phyloP scores from a whole-genome alignment of 1,140 invertebrate species.

The Leptestheria dahalacensis region DNA sequence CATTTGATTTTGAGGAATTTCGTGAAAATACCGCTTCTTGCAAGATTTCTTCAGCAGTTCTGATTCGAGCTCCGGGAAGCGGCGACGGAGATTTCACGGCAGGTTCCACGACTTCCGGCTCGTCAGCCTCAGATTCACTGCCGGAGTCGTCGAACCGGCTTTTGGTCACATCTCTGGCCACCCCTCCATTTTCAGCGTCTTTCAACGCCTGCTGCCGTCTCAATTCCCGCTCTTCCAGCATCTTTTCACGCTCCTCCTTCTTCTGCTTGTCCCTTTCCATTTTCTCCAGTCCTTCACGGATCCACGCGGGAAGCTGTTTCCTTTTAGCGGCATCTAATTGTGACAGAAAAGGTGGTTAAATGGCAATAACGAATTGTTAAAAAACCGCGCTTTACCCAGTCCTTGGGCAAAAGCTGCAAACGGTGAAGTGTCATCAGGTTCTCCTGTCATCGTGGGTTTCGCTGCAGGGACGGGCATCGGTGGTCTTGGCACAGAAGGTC shows the following conservation, averaged over 20 bases:
- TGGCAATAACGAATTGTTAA: neutral
- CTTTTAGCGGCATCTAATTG: conserved; percentile 76
- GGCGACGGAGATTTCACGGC: conserved; percentile 12
- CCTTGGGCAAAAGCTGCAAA: neutral
- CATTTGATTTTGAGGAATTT: neutral
- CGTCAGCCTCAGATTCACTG: conserved; percentile 24
- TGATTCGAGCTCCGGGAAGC: conserved; percentile 20
- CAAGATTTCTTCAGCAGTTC: conserved; percentile 34
- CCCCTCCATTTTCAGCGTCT: conserved; percentile 25
- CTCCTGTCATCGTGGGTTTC: too few species aligned
- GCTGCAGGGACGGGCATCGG: too few species aligned
- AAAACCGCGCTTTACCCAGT: neutral
- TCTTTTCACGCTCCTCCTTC: conserved; percentile 60
- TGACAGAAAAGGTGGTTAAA: neutral
- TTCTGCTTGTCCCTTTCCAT: conserved; percentile 91
- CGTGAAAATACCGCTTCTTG: conserved; percentile 29
- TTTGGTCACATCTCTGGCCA: neutral
- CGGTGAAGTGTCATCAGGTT: neutral
- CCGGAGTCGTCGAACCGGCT: conserved; percentile 27
- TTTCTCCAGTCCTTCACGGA: conserved; percentile 87
- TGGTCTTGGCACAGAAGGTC: neutral
- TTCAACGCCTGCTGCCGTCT: conserved; percentile 37
- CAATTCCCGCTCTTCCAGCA: conserved; percentile 44
- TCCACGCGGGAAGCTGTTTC: conserved; percentile 85
- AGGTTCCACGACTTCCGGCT: conserved; percentile 20